A percentile compares a stretch with the other conserved stretches of the same genome.
These are phyloP conservation scores for Orius laevigatus DNA, from an alignment of 1,140 invertebrate species.

Conservation along the genomic window DNA sequence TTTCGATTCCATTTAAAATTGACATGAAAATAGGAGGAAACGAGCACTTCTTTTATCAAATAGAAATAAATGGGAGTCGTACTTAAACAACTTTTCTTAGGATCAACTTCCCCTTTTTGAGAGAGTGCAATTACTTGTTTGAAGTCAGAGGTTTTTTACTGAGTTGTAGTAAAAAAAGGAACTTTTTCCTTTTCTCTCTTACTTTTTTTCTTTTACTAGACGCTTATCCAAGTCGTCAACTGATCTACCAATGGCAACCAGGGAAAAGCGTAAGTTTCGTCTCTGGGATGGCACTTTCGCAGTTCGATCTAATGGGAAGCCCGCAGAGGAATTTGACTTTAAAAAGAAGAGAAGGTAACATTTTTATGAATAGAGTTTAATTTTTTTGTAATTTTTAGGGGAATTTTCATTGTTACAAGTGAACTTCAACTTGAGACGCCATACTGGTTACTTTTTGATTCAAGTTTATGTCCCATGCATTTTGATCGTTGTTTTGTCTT, in stretches of 20 bases:
- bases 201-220: conserved; percentile 34
- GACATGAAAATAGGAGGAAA: no score
- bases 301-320: conserved; percentile 78
- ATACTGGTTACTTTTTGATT: conserved; percentile 86
- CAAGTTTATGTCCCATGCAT: conserved; percentile 91
- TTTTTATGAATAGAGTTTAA: conserved; percentile 17
- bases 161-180: no score
- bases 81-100: no score
- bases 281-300: conserved; percentile 75
- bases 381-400: conserved; percentile 33
- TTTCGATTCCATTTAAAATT: no score
- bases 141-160: neutral
- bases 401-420: conserved; percentile 79
- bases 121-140: neutral
- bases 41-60: no score
- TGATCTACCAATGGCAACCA: conserved; percentile 81
- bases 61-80: no score
- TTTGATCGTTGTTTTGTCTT: conserved; percentile 83
- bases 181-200: conserved; percentile 12
- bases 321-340: conserved; percentile 66
- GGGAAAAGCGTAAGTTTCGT: conserved; percentile 68
- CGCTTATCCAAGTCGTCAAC: conserved; percentile 74
- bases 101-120: no score
- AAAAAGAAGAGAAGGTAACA: conserved; percentile 55
- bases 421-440: conserved; percentile 77